phyloP scores from a whole-genome alignment of 2,888 invertebrate genomes.

The Theretra japonica region DNA sequence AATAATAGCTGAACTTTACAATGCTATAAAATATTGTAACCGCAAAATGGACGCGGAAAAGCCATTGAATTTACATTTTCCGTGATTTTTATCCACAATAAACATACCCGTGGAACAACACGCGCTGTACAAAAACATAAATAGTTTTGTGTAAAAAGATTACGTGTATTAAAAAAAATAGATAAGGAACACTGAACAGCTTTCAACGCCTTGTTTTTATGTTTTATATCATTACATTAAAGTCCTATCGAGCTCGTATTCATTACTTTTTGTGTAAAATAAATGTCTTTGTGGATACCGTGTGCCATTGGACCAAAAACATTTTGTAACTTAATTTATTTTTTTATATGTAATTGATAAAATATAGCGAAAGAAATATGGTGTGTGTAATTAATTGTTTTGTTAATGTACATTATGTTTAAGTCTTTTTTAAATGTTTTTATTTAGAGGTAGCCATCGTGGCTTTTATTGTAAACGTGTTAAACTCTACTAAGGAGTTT shows the following conservation, averaged over 20 bases:
- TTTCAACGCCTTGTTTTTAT: constrained; percentile 6
- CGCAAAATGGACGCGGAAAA: constrained; percentile 46
- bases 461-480: too few relatives aligned
- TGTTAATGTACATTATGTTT: too few relatives aligned
- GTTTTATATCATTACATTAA: background rate
- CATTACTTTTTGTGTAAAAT: background rate
- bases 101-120: background rate
- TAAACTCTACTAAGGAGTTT: too few relatives aligned
- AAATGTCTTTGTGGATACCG: constrained; percentile 6
- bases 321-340: background rate
- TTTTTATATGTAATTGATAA: background rate
- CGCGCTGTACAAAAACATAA: background rate
- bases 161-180: constrained; percentile 1
- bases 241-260: background rate
- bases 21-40: constrained; percentile 58
- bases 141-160: constrained; percentile 4
- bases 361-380: background rate
- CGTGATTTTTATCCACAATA: constrained; percentile 14
- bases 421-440: too few relatives aligned
- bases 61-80: constrained; percentile 20
- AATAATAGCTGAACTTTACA: constrained; percentile 62
- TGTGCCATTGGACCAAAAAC: background rate
- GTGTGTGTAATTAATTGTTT: background rate
- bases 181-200: constrained; percentile 8
- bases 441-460: too few relatives aligned